Conservation (phyloP, 23 tunicate species). For the Clavelina lepadiformis region DNA sequence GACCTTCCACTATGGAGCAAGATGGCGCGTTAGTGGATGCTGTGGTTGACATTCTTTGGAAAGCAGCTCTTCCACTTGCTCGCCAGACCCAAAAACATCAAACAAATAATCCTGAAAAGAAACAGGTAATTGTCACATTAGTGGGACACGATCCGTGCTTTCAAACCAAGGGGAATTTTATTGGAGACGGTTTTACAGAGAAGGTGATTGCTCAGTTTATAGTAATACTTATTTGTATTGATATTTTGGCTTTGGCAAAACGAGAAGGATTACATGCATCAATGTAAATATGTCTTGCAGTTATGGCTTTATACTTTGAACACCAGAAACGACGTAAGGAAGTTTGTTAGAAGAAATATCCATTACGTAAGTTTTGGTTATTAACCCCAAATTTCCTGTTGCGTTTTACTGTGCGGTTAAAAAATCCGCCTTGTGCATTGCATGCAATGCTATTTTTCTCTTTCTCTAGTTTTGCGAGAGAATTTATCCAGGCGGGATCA, state of each 20-base stretch:
- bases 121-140: constrained; percentile 41
- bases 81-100: constrained; percentile 6
- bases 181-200: constrained; percentile 76
- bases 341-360: constrained; percentile 57
- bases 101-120: constrained; percentile 5
- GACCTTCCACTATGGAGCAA: constrained; percentile 41
- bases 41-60: constrained; percentile 59
- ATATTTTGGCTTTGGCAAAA: background rate
- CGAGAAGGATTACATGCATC: background rate
- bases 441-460: background rate
- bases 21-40: constrained; percentile 53
- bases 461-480: constrained; percentile 54
- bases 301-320: constrained; percentile 58
- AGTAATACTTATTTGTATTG: background rate
- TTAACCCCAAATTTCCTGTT: background rate
- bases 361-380: constrained; percentile 54
- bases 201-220: too few relatives aligned
- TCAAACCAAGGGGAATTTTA: constrained; percentile 47
- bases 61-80: constrained; percentile 23
- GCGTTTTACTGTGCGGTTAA: background rate
- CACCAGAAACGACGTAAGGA: constrained; percentile 31
- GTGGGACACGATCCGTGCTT: constrained; percentile 55
- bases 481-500: constrained; percentile 48
- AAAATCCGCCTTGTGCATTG: background rate
- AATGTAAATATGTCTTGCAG: constrained; percentile 15